These are phyloP conservation scores for Aleiodes alternator DNA, from an alignment of 2,888 invertebrate genomes.

Conservation along the genomic window DNA sequence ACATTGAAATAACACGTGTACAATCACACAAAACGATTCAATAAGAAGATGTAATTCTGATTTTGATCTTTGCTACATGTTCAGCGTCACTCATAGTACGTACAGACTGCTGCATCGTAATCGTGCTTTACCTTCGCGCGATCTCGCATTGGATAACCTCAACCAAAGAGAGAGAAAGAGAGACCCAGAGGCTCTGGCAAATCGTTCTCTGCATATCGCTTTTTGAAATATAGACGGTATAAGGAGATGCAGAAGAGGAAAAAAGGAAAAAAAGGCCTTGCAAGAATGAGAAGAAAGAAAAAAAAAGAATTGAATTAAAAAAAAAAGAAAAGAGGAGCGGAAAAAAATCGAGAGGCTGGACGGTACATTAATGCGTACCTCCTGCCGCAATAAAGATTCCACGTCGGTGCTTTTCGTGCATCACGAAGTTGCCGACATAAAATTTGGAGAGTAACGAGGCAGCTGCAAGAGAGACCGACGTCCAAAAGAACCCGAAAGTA, in stretches of 20 bases:
- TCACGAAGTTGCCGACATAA: conserved; percentile 56
- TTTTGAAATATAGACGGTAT: conserved; percentile 29
- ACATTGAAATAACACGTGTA: conserved; percentile 16
- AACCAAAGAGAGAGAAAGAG: too few relatives aligned
- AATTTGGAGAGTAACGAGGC: conserved; percentile 71
- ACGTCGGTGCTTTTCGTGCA: conserved; percentile 44
- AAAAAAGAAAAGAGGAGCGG: conserved; percentile 17
- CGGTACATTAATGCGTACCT: conserved; percentile 45
- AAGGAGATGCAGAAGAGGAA: conserved; percentile 15
- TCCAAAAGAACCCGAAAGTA: neutral
- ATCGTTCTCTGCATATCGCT: conserved; percentile 30
- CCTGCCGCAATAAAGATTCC: conserved; percentile 47
- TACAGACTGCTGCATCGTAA: conserved; percentile 26
- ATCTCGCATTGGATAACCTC: conserved; percentile 42
- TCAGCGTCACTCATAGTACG: conserved; percentile 37
- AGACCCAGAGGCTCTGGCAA: conserved; percentile 29
- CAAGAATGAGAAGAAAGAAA: neutral
- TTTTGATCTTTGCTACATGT: conserved; percentile 37
- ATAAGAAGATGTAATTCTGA: conserved; percentile 42
- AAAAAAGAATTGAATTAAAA: neutral
- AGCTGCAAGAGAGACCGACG: conserved; percentile 59
- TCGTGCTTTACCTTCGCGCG: conserved; percentile 47
- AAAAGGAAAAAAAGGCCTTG: neutral
- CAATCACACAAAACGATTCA: conserved; percentile 32
- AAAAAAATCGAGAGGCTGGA: conserved; percentile 15